Evolutionary conservation across 2,888 invertebrate genomes (phyloP), one percentile per base, ranked within the genome.

Genomic region (Steinernema carpocapsae): DNA sequence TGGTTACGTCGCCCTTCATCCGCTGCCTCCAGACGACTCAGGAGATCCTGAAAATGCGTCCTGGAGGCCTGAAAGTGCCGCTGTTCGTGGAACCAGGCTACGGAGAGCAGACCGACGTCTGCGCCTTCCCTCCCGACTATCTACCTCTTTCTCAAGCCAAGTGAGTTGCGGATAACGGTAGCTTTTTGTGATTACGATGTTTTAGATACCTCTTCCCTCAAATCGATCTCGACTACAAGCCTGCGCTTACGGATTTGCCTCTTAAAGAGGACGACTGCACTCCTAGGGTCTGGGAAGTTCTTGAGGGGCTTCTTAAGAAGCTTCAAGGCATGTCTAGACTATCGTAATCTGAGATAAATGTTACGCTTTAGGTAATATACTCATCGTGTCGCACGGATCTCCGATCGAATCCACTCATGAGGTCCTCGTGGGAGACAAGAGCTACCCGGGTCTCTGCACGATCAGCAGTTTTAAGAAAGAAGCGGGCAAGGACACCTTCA

Each of bases 81-180:
- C 75, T 87, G 29, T 78, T 73, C 71, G 74, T 87, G 14, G 87
- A 87, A 75, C 84, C 83, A 0, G 87, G 86, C 12, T 76, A 87
- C 45, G 79, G 81, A 70, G 87, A 87, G 76, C 78, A 82, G 24
- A 76, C 86, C 45, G 78, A 79, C 52, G 75, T 75, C 6, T 79
- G 79, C 29, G 80, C 76, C 72, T 70, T 75, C 52, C 83, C 84
- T 7, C 83, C 86, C 10, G 79, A 79, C 10, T 51, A 77, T 24
- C 79, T 81, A 29, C 64, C 76, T 4, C 70, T 79, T 32, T 74
- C 81, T 7, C 79, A 82, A 64, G 75, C 82, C n/a, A 76, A 73
- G 84, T 83, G 56, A 48, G 77, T 76, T 29, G 22, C 19, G n/a
- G n/a, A n/a, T n/a, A n/a, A 46, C 29, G 14, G 17, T 52, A 14